These are phyloP conservation scores for Lepilemur ruficaudatus DNA, from an alignment of 2,797 vertebrate species.

Conservation along the genomic window DNA sequence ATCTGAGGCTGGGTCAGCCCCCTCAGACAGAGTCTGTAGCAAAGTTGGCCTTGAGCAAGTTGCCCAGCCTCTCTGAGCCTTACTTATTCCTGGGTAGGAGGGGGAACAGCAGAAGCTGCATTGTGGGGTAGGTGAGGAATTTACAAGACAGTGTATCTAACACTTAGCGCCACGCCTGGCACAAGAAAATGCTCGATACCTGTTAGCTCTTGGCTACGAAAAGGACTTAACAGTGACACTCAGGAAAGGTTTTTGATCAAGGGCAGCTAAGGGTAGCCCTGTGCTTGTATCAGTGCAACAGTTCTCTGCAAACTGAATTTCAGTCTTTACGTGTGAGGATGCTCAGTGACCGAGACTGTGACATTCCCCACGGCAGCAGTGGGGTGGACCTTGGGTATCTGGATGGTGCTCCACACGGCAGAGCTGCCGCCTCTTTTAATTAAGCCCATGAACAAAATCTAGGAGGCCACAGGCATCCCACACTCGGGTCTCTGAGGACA, in stretches of 20 bases:
- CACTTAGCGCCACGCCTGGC: background rate
- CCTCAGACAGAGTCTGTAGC: background rate
- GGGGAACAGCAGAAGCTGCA: background rate
- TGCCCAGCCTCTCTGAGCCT: background rate
- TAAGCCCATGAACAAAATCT: background rate
- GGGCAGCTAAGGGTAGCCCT: background rate
- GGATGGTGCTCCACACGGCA: background rate
- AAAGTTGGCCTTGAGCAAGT: conserved; percentile 22
- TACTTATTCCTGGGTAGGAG: background rate
- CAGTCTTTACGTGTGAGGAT: background rate
- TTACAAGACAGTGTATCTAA: background rate
- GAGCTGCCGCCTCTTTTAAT: background rate
- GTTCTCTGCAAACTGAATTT: background rate
- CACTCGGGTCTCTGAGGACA: background rate
- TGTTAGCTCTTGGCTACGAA: background rate
- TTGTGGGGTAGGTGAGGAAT: background rate
- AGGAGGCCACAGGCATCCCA: background rate
- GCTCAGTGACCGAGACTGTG: background rate
- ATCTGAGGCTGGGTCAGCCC: background rate
- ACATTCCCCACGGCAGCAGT: background rate
- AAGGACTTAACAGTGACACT: background rate
- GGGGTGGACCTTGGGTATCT: background rate
- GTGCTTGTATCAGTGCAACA: background rate
- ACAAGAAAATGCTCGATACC: background rate
- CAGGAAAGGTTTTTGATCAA: background rate